Evolutionary conservation across 2,888 invertebrate genomes (phyloP).

Genomic region (Plagodis pulveraria): DNA sequence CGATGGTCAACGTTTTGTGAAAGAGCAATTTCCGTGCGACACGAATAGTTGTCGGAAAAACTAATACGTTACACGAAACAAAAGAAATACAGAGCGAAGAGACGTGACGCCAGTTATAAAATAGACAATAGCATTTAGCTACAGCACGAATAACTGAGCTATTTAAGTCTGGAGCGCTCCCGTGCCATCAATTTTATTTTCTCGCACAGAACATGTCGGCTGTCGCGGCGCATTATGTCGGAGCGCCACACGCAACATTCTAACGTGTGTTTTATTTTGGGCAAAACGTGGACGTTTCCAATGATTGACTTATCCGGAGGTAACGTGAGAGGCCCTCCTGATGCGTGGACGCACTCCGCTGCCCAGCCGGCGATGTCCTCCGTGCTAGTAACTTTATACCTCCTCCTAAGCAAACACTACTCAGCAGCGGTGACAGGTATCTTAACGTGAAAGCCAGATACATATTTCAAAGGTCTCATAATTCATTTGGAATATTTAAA

Average conservation of each 20-base stretch:
- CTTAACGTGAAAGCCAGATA: slow-evolving; percentile 58
- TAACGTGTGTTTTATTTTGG: slow-evolving; percentile 79
- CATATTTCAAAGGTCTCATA: slow-evolving; percentile 49
- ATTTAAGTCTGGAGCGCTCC: slow-evolving; percentile 78
- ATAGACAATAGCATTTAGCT: slow-evolving; percentile 82
- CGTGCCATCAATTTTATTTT: slow-evolving; percentile 84
- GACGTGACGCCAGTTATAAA: slow-evolving; percentile 76
- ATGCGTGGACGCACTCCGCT: slow-evolving; percentile 50
- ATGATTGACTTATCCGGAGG: slow-evolving; percentile 85
- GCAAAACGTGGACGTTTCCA: slow-evolving; percentile 78
- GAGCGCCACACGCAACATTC: slow-evolving; percentile 81
- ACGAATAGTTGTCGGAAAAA: slow-evolving; percentile 68
- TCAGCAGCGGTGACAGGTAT: slow-evolving; percentile 65
- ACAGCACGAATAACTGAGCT: slow-evolving; percentile 74
- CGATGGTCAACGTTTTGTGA: slow-evolving; percentile 58
- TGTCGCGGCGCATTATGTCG: slow-evolving; percentile 81
- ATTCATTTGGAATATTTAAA: slow-evolving; percentile 33
- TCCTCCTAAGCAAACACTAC: slow-evolving; percentile 56
- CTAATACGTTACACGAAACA: slow-evolving; percentile 74
- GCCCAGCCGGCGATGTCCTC: slow-evolving; percentile 38
- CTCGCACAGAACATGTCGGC: slow-evolving; percentile 83
- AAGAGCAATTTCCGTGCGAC: slow-evolving; percentile 69
- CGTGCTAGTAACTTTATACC: slow-evolving; percentile 64
- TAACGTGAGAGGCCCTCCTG: slow-evolving; percentile 81
- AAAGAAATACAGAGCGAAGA: slow-evolving; percentile 59